phyloP scores from a whole-genome alignment of 2,888 invertebrate genomes.

The Galerucella calmariensis region DNA sequence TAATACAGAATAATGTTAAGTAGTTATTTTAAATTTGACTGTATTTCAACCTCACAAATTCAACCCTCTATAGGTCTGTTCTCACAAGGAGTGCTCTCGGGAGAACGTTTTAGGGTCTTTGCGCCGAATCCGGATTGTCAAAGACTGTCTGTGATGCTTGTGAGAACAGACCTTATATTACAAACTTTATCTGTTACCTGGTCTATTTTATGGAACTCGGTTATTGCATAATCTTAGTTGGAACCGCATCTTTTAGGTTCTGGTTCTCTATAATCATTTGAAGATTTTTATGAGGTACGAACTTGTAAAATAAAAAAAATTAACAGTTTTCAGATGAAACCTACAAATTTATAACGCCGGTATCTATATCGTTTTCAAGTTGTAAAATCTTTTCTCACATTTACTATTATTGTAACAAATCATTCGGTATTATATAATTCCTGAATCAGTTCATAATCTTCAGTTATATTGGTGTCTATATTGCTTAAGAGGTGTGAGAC shows the following conservation, averaged over 20 bases:
- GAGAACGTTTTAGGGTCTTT: too few species aligned
- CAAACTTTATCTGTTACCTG: neutral
- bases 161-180: too few species aligned
- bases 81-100: too few species aligned
- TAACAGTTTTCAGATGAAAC: constrained; percentile 30
- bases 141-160: too few species aligned
- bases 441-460: constrained; percentile 18
- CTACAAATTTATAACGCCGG: constrained; percentile 43
- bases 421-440: constrained; percentile 16
- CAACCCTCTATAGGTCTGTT: too few species aligned
- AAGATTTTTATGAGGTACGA: constrained; percentile 49
- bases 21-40: too few species aligned
- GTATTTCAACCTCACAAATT: too few species aligned
- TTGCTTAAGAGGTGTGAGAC: constrained; percentile 13
- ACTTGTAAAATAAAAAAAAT: constrained; percentile 46
- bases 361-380: too few species aligned
- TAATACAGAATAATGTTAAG: too few species aligned
- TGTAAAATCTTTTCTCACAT: constrained; percentile 31
- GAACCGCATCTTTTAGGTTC: too few species aligned
- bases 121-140: too few species aligned
- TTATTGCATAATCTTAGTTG: constrained; percentile 19
- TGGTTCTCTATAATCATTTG: neutral
- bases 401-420: constrained; percentile 26
- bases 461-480: constrained; percentile 7
- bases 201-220: neutral